Evolutionary conservation across 2,797 vertebrate species (phyloP), one percentile per base, ranked within the genome.

Genomic region (Diceros bicornis): DNA sequence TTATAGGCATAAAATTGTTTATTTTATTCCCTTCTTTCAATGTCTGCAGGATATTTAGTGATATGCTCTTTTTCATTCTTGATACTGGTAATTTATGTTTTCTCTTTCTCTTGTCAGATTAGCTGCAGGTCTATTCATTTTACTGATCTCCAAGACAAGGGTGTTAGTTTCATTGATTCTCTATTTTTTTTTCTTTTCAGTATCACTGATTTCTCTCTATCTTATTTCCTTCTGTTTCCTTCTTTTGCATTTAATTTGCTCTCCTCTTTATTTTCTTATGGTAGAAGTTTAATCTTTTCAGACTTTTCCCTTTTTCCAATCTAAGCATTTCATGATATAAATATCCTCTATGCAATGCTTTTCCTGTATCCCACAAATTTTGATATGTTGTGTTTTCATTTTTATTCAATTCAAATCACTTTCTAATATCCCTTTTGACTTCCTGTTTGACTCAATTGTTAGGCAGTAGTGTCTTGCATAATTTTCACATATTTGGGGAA

Each of bases 321-420:
- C 12, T 14, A 85, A 52, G 75, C 27, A 90, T 74, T 90, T 72
- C 74, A 77, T 86, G 20, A 6, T 78, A 16, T 47, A 61, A n/a
- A 62, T 89, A 79, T n/a, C 50, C 25, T 71, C 20, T 55, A 89
- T 68, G 34, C 17, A 82, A 52, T 81, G 10, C 16, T 61, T 93
- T 84, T 62, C 23, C 71, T 87, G 5, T 68, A 72, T 27, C 25
- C n/a, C 52, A 57, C 37, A 78, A 57, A 29, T 69, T 64, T 47
- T 89, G 25, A 75, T 41, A 66, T 55, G 10, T 34, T 57, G 23
- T 74, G 11, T 57, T 93, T 79, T 50, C n/a, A 83, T 85, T 94
- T 94, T 97, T 78, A 77, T 41, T 85, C 20, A 68, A 6, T 78
- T 96, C n/a, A n/a, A n/a, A n/a, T n/a, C n/a, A 85, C 52, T 71